A percentile compares a stretch with the other conserved stretches of the same genome.
These are phyloP conservation scores for Rhinichthys osculus DNA, from an alignment of 2,797 vertebrate genomes.

Conservation along the genomic window DNA sequence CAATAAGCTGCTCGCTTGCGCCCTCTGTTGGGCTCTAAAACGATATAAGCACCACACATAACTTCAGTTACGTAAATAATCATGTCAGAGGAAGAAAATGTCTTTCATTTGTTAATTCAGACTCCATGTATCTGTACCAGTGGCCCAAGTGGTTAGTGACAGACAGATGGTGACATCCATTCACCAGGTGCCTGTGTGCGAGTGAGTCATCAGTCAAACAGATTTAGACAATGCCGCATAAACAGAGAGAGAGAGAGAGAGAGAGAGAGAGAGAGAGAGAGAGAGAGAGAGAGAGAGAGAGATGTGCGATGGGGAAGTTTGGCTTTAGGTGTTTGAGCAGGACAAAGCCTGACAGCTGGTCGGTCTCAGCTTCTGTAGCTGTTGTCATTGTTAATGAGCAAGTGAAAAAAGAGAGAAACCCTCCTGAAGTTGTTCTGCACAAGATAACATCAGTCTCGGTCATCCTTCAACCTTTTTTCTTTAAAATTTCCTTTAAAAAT, in stretches of 20 bases:
- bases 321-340: conserved; percentile 19
- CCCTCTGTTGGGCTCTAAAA: conserved; percentile 63
- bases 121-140: conserved; percentile 3
- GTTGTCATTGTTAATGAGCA: conserved; percentile 48
- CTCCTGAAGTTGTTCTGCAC: conserved; percentile 46
- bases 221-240: background rate
- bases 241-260: conserved; percentile 59
- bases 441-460: conserved; percentile 65
- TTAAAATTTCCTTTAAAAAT: conserved; percentile 27
- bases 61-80: background rate
- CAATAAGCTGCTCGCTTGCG: conserved; percentile 42
- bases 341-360: conserved; percentile 47
- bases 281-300: conserved; percentile 67
- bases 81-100: background rate
- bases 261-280: conserved; percentile 63
- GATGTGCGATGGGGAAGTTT: conserved; percentile 56
- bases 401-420: conserved; percentile 18
- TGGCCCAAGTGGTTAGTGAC: conserved; percentile 40
- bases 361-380: conserved; percentile 48
- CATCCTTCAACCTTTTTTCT: conserved; percentile 60
- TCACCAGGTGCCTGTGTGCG: conserved; percentile 68
- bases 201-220: conserved; percentile 43
- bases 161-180: conserved; percentile 44
- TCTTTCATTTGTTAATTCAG: conserved; percentile 27
- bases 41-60: conserved; percentile 26